A percentile compares a stretch with the other conserved stretches of the same genome.
Evolutionary conservation across 2,797 vertebrate species (phyloP).

Genomic region (Rhinella marina): DNA sequence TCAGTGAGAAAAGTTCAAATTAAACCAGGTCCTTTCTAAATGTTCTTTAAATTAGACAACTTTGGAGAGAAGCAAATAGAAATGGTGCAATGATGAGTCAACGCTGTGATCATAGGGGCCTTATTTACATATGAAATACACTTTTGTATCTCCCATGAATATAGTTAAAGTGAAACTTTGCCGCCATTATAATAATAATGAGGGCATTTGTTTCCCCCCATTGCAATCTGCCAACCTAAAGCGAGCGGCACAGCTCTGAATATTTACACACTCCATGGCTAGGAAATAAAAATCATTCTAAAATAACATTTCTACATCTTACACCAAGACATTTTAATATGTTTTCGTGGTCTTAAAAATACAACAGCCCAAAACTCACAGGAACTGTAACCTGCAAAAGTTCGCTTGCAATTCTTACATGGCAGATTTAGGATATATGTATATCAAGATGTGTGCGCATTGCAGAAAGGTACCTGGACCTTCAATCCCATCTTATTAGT

Average conservation of each 20-base stretch:
- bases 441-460: not conserved
- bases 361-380: not conserved
- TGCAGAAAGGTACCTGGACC: not conserved
- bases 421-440: not conserved
- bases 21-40: slow-evolving; percentile 13
- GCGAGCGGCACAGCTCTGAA: slow-evolving; percentile 17
- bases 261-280: slow-evolving; percentile 26
- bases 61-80: slow-evolving; percentile 27
- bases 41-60: slow-evolving; percentile 29
- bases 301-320: slow-evolving; percentile 14
- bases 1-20: slow-evolving; percentile 27
- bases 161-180: slow-evolving; percentile 52
- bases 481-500: not conserved
- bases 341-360: not conserved
- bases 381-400: slow-evolving; percentile 7
- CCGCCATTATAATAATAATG: slow-evolving; percentile 48
- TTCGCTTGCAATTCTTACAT: not conserved
- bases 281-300: not conserved
- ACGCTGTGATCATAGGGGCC: slow-evolving; percentile 44
- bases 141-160: slow-evolving; percentile 50
- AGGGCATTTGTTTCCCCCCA: slow-evolving; percentile 45
- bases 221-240: slow-evolving; percentile 36
- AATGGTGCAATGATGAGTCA: slow-evolving; percentile 39
- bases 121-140: slow-evolving; percentile 57
- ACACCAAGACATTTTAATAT: slow-evolving; percentile 4